Evolutionary conservation across 2,113 vertebrate genomes (phyloP).

Genomic region (Strix uralensis): DNA sequence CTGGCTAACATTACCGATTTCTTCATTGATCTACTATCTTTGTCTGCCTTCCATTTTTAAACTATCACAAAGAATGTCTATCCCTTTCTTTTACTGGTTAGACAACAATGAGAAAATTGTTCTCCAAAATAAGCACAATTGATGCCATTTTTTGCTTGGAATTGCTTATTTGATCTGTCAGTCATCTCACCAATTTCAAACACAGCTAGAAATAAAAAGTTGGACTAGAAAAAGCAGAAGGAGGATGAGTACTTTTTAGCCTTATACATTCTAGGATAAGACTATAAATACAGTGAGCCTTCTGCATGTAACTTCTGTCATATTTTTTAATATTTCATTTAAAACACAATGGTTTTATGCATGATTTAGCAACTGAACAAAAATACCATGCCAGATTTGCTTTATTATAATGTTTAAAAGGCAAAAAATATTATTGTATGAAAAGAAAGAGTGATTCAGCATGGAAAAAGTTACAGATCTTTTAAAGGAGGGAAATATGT

Average conservation of each 20-base stretch:
- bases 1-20: not conserved
- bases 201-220: not conserved
- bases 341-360: not conserved
- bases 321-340: not conserved
- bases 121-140: conserved; percentile 20
- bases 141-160: not conserved
- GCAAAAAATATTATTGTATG: not conserved
- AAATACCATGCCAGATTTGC: not conserved
- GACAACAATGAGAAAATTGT: conserved; percentile 26
- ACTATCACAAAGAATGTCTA: not conserved
- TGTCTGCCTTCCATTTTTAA: conserved; percentile 26
- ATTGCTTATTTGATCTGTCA: conserved; percentile 41
- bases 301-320: not conserved
- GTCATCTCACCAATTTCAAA: conserved; percentile 16
- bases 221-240: not conserved
- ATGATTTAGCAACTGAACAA: not conserved
- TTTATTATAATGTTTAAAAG: not conserved
- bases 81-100: not conserved
- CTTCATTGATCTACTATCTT: conserved; percentile 35
- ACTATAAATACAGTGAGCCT: not conserved
- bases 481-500: not conserved
- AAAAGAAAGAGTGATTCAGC: not conserved
- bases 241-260: not conserved
- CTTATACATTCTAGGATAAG: not conserved
- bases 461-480: not conserved